Percentiles rank a stretch among this genome's conserved stretches.
These are phyloP conservation scores for Lepilemur ruficaudatus DNA, from an alignment of 2,797 vertebrate species.

Conservation along the genomic window DNA sequence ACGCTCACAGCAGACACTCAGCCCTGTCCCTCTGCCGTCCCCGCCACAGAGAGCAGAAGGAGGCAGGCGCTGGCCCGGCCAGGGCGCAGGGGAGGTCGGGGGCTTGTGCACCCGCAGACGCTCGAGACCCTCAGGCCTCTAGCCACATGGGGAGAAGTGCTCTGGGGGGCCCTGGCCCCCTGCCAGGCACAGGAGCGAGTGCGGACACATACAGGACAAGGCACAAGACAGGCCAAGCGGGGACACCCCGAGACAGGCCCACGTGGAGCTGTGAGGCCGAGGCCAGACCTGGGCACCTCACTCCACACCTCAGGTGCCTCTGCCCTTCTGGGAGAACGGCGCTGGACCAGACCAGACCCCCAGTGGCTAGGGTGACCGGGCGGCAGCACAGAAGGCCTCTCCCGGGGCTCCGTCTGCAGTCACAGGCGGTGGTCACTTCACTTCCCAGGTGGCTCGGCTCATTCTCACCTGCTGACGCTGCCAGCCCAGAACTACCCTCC, in stretches of 20 bases:
- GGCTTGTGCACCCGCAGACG: too few relatives aligned
- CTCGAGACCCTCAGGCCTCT: background rate
- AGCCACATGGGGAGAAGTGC: background rate
- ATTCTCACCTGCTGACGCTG: background rate
- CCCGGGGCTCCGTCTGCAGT: too few relatives aligned
- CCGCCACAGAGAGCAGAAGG: too few relatives aligned
- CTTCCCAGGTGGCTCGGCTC: background rate
- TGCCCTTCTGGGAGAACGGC: background rate
- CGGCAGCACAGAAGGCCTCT: background rate
- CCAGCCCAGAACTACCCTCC: background rate
- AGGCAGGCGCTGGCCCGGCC: background rate
- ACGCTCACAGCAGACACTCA: background rate
- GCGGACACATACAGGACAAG: too few relatives aligned
- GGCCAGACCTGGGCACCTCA: background rate
- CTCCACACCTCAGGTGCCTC: background rate
- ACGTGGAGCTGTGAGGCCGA: rapidly evolving
- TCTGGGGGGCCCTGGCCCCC: background rate
- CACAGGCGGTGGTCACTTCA: background rate
- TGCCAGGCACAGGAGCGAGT: background rate
- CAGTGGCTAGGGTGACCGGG: background rate
- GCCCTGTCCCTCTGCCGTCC: too few relatives aligned
- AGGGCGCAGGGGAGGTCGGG: rapidly evolving
- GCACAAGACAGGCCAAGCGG: too few relatives aligned
- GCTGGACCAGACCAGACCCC: background rate
- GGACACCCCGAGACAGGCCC: background rate